A percentile compares a stretch with the other conserved stretches of the same genome.
Evolutionary conservation across 2,797 vertebrate species (phyloP).

Genomic region (Orestias chungarensis): DNA sequence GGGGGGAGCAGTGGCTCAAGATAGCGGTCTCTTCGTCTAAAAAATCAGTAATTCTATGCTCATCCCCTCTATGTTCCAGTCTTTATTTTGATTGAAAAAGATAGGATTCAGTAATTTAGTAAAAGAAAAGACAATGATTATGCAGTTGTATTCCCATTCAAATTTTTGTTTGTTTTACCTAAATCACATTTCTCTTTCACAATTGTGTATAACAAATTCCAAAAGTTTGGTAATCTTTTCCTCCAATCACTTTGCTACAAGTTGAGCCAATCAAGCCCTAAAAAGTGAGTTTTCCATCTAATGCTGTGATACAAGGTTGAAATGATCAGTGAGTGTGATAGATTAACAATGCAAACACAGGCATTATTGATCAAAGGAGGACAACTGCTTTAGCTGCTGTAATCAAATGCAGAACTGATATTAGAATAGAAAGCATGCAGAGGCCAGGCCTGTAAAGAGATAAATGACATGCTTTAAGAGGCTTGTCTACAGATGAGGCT

Average conservation of each 20-base stretch:
- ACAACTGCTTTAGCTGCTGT: slow-evolving; percentile 9
- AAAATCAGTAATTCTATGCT: neutral
- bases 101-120: neutral
- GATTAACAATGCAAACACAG: slow-evolving; percentile 5
- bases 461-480: slow-evolving; percentile 69
- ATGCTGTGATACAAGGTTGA: no score
- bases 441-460: slow-evolving; percentile 58
- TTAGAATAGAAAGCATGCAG: slow-evolving; percentile 60
- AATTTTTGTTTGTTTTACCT: neutral
- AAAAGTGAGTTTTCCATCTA: neutral
- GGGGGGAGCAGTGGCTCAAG: neutral
- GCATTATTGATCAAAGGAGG: neutral
- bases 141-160: neutral
- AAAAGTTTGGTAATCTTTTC: neutral
- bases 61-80: neutral
- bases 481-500: slow-evolving; percentile 51
- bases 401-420: slow-evolving; percentile 38
- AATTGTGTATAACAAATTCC: neutral
- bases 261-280: neutral
- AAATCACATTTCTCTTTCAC: neutral
- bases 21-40: neutral
- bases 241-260: neutral
- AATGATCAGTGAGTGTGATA: neutral
- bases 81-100: neutral
- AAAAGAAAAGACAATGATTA: neutral